Evolutionary conservation across 2,113 vertebrate species (phyloP), one percentile per base, ranked within the genome.

Genomic region (Callipepla californica): DNA sequence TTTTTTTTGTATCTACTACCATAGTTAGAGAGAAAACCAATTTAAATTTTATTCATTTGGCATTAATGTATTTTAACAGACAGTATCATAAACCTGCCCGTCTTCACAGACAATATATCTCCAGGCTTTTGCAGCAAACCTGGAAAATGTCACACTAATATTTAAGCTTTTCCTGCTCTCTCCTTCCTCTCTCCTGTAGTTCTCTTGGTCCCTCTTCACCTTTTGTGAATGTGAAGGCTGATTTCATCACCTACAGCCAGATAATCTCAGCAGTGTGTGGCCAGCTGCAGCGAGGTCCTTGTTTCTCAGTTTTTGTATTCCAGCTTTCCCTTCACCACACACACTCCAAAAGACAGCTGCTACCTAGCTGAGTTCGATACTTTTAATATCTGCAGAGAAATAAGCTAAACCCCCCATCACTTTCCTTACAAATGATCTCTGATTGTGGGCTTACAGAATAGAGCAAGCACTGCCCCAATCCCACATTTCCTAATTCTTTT

Each of bases 31-130:
- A 92, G 81, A 94, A 95, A 91, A 93, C 34, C 72, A 90, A 80
- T 89, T 87, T 80, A 62, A 92, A 66, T 74, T 77, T 50, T 93
- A 85, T 85, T 93, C 76, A 83, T 44, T 87, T 44, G 42, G 80
- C 77, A 87, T 91, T 80, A 72, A 55, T 75, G 90, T 72, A 86
- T 80, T 95, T 94, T 91, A 94, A 92, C 36, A 90, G 92, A 88
- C 90, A 68, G 80, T 75, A 90, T 47, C 62, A 86, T 80, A 92
- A 92, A 83, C 88, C 80, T 70, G 82, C 76, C 92, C 74, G 17
- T 69, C 51, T 93, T 90, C 85, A 88, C 47, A 82, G 81, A 85
- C 79, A 82, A 83, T 78, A 4, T 32, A 83, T 72, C 85, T 92
- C 63, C 80, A 86, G 79, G 87, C 55, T 87, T 83, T 94, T 80